Evolutionary conservation across 2,113 vertebrate genomes (phyloP).

Genomic region (Mesoclemmys tuberculata): DNA sequence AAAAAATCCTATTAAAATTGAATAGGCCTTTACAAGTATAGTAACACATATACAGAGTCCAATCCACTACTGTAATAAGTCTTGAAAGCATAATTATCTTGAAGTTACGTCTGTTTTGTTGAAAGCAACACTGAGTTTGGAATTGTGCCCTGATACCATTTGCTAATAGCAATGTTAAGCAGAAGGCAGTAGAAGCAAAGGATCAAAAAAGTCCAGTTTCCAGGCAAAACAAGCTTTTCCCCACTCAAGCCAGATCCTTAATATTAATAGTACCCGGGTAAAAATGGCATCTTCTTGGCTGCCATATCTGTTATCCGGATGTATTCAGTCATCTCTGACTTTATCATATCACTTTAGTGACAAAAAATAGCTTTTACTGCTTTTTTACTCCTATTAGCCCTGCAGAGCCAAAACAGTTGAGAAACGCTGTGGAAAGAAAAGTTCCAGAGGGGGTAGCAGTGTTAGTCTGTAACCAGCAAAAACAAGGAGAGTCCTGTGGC

Average conservation of each 20-base stretch:
- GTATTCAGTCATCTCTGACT: not conserved
- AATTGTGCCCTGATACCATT: constrained; percentile 28
- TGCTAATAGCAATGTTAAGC: constrained; percentile 30
- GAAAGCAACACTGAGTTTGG: constrained; percentile 27
- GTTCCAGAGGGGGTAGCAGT: too few relatives aligned
- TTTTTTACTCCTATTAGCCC: not conserved
- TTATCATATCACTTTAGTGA: not conserved
- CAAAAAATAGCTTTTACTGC: not conserved
- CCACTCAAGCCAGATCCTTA: not conserved
- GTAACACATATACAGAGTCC: constrained; percentile 3
- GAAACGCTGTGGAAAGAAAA: not conserved
- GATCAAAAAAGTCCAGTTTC: not conserved
- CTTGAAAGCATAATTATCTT: constrained; percentile 35
- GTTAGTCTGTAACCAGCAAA: too few relatives aligned
- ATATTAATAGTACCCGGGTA: not conserved
- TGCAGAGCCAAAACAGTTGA: not conserved
- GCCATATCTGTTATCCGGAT: not conserved
- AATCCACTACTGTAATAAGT: too few relatives aligned
- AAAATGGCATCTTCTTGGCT: not conserved
- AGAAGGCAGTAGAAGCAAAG: constrained; percentile 7
- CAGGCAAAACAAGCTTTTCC: not conserved
- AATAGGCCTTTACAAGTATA: constrained; percentile 29
- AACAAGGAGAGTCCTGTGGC: too few relatives aligned
- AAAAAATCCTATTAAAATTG: constrained; percentile 36
- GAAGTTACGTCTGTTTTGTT: constrained; percentile 21